Percentiles rank a stretch among this genome's conserved stretches.
Evolutionary conservation across 2,797 vertebrate genomes (phyloP).

Genomic region (Psittacula echo): DNA sequence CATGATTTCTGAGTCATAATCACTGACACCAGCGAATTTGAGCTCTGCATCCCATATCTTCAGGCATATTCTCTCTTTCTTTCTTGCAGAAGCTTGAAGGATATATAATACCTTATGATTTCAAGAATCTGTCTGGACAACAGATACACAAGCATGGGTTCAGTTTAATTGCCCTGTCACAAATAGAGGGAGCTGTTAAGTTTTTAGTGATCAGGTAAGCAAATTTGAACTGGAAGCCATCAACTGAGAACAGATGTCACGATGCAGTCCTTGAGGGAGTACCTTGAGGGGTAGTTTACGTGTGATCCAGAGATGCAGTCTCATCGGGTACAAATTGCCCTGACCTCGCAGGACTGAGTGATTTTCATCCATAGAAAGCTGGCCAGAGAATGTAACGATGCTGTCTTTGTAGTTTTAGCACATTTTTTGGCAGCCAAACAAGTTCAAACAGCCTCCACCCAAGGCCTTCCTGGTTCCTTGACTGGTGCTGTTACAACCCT

Average conservation of each 20-base stretch:
- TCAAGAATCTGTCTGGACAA: not conserved
- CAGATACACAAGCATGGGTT: not conserved
- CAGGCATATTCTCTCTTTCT: not conserved
- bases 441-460: not conserved
- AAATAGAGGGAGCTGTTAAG: not conserved
- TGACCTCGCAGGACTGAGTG: not conserved
- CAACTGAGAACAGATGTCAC: not conserved
- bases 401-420: not conserved
- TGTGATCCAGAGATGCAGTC: not conserved
- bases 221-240: not conserved
- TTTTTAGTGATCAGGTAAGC: not conserved
- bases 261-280: not conserved
- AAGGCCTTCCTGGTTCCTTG: not conserved
- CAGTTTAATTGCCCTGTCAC: not conserved
- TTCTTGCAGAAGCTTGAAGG: not conserved
- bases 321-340: not conserved
- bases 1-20: conserved; percentile 10
- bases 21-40: not conserved
- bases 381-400: not conserved
- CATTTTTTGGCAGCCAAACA: not conserved
- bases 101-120: not conserved
- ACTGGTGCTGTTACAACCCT: not conserved
- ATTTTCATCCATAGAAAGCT: not conserved
- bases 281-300: not conserved
- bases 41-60: not conserved